These are phyloP conservation scores for Isurus oxyrinchus DNA, from an alignment of 2,113 vertebrate species.

Conservation along the genomic window DNA sequence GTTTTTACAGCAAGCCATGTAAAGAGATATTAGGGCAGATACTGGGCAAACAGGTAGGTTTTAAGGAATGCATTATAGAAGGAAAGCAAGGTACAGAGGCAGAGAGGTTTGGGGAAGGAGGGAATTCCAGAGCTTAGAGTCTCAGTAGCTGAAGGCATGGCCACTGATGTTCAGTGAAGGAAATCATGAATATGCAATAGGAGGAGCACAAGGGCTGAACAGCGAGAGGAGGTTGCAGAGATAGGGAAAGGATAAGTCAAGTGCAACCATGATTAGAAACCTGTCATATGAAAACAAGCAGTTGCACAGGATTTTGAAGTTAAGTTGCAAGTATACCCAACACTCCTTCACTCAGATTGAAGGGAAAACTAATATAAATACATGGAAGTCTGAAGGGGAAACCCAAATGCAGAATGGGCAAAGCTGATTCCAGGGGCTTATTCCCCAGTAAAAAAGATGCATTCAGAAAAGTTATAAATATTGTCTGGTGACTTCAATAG, in stretches of 20 bases:
- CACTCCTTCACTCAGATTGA: neutral
- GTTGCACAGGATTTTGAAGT: neutral
- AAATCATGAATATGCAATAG: neutral
- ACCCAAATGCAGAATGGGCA: neutral
- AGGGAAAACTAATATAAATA: neutral
- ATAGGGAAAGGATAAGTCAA: neutral
- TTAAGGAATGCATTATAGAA: neutral
- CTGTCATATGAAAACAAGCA: neutral
- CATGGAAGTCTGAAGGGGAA: neutral
- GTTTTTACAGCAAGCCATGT: neutral
- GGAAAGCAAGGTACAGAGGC: neutral
- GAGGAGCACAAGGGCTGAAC: neutral
- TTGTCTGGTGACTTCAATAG: neutral
- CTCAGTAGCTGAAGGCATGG: neutral
- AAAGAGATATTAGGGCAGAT: neutral
- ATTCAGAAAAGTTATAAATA: neutral
- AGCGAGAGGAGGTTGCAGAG: neutral
- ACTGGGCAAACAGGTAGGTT: neutral
- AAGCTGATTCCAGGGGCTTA: neutral
- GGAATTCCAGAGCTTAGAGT: neutral
- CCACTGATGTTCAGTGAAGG: neutral
- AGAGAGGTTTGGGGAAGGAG: neutral
- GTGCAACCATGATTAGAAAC: neutral
- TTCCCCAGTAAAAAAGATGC: neutral
- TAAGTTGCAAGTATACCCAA: neutral